Conservation (phyloP, 2,888 invertebrate species). For the Agrypnus murinus region DNA sequence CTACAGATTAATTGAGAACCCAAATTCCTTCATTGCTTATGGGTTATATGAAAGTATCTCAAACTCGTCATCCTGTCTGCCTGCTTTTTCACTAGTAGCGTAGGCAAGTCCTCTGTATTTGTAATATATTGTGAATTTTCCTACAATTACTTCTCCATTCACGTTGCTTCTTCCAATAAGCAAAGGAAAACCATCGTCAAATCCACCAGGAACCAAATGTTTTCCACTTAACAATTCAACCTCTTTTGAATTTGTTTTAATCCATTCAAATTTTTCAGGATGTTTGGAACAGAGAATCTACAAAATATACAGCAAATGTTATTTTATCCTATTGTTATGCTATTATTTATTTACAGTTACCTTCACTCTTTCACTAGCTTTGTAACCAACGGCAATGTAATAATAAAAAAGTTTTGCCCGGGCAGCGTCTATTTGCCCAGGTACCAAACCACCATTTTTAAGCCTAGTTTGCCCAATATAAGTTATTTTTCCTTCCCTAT, state of each 20-base stretch:
- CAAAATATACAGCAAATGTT: not conserved
- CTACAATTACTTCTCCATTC: not conserved
- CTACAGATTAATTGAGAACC: no score
- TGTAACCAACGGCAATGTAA: not conserved
- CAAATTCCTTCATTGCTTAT: no score
- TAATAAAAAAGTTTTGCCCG: not conserved
- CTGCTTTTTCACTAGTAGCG: not conserved
- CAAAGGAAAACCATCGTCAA: conserved; percentile 11
- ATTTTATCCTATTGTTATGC: no score
- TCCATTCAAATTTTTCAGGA: conserved; percentile 11
- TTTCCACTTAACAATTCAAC: not conserved
- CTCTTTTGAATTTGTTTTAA: conserved; percentile 4
- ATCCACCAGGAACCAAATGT: conserved; percentile 18
- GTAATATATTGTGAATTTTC: conserved; percentile 18
- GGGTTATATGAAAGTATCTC: conserved; percentile 17
- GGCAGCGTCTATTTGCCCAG: not conserved
- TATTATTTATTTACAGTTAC: not conserved
- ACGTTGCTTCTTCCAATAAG: conserved; percentile 11
- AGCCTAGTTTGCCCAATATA: not conserved
- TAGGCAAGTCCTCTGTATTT: conserved; percentile 9
- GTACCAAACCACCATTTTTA: not conserved
- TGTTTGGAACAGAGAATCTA: not conserved
- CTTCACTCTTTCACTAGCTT: not conserved
- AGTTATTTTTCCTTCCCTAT: not conserved
- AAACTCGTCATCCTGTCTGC: not conserved